Evolutionary conservation across 2,113 vertebrate species (phyloP).

Genomic region (Misgurnus anguillicaudatus): DNA sequence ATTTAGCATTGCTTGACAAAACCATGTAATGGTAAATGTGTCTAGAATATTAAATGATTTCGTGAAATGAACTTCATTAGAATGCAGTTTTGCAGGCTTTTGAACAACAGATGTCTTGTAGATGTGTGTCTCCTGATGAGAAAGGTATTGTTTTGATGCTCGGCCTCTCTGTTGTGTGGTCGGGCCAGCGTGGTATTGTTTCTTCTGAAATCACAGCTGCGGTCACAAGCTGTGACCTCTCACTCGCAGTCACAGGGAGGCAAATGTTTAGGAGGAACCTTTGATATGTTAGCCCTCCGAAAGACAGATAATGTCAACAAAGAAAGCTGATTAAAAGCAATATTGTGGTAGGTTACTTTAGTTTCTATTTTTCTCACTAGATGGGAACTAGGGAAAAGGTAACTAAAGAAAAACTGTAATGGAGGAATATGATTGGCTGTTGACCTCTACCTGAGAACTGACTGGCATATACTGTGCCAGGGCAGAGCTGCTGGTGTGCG

Average conservation of each 20-base stretch:
- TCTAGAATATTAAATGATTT: not conserved
- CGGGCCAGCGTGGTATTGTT: conserved; percentile 23
- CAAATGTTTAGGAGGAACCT: conserved; percentile 27
- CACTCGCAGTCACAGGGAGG: conserved; percentile 9
- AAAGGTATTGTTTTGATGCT: conserved; percentile 35
- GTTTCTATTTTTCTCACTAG: not conserved
- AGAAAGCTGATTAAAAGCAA: not conserved
- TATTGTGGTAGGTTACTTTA: conserved; percentile 3
- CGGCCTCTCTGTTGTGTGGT: not conserved
- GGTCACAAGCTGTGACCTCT: conserved; percentile 36
- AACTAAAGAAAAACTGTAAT: not conserved
- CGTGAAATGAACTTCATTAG: not conserved
- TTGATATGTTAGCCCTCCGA: conserved; percentile 35
- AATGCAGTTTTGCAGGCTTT: not conserved
- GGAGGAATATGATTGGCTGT: not conserved
- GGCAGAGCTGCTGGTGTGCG: not conserved
- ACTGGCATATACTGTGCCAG: not conserved
- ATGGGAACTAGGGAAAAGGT: conserved; percentile 25
- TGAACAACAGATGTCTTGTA: conserved; percentile 3
- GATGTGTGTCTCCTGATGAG: conserved; percentile 4
- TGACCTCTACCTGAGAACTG: not conserved
- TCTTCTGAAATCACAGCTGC: conserved; percentile 44
- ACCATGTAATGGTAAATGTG: not conserved
- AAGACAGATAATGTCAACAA: conserved; percentile 12
- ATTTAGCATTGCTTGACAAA: not conserved